Conservation (phyloP, 2,113 vertebrate genomes). For the Astur gentilis region DNA sequence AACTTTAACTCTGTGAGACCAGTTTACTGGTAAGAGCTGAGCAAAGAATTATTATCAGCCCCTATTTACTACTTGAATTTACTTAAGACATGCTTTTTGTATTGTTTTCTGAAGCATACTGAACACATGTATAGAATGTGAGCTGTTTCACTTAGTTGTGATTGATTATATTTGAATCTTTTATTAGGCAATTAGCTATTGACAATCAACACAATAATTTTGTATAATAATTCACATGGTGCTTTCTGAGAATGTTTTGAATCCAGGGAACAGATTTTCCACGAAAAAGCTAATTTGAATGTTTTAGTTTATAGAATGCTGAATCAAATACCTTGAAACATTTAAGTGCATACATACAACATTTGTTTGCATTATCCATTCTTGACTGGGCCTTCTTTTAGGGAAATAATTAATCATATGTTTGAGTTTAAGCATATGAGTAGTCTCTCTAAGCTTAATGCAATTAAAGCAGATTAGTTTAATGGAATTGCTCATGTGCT, state of each 20-base stretch:
- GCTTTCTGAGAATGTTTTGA: neutral
- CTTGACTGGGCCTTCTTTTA: neutral
- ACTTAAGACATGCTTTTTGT: neutral
- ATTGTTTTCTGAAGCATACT: neutral
- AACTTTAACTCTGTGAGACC: neutral
- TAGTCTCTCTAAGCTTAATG: neutral
- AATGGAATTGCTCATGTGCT: constrained; percentile 36
- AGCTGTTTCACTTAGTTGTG: neutral
- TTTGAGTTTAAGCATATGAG: neutral
- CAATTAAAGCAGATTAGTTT: constrained; percentile 46
- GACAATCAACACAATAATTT: neutral
- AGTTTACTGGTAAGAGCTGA: neutral
- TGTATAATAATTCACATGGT: neutral
- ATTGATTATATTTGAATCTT: neutral
- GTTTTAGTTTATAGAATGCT: neutral
- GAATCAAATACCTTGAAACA: neutral
- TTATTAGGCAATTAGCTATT: neutral
- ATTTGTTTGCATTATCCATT: neutral
- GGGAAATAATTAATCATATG: neutral
- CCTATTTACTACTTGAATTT: neutral
- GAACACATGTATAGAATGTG: neutral
- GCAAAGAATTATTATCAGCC: neutral
- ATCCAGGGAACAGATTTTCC: neutral
- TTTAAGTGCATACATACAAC: neutral
- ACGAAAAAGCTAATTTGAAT: neutral